A percentile compares a stretch with the other conserved stretches of the same genome.
Evolutionary conservation across 2,888 invertebrate genomes (phyloP).

Genomic region (Lithophane semibrunnea): DNA sequence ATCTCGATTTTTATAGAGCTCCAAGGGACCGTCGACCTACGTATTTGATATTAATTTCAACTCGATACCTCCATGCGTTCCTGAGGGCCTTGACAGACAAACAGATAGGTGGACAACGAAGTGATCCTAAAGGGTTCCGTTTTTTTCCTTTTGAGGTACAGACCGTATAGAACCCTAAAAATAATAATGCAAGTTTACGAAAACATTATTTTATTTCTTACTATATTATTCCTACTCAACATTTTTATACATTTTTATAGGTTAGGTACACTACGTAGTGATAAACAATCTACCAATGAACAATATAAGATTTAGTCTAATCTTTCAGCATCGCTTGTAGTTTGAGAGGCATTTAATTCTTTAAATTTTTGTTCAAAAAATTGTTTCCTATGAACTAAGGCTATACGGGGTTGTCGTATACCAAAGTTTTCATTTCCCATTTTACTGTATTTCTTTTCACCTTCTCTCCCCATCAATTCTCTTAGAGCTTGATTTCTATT

Average conservation of each 20-base stretch:
- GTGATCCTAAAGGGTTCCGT: too few relatives aligned
- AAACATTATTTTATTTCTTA: slow-evolving; percentile 29
- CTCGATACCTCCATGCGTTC: too few relatives aligned
- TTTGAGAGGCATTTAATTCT: slow-evolving; percentile 67
- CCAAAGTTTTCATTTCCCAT: slow-evolving; percentile 93
- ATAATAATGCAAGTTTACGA: slow-evolving; percentile 5
- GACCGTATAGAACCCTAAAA: not conserved
- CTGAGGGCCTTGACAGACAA: too few relatives aligned
- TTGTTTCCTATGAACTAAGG: slow-evolving; percentile 92
- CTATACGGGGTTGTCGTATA: slow-evolving; percentile 92
- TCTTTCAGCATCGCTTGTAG: slow-evolving; percentile 24
- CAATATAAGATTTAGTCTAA: slow-evolving; percentile 15
- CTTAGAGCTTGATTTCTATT: slow-evolving; percentile 94
- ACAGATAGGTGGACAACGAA: too few relatives aligned
- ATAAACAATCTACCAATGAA: slow-evolving; percentile 7
- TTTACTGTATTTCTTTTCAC: slow-evolving; percentile 91
- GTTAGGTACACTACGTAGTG: not conserved
- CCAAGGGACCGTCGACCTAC: too few relatives aligned
- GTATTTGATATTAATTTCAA: too few relatives aligned
- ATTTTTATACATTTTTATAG: slow-evolving; percentile 3
- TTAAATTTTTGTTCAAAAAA: slow-evolving; percentile 91
- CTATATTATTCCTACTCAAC: slow-evolving; percentile 7
- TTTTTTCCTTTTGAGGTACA: too few relatives aligned
- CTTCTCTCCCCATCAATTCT: slow-evolving; percentile 91
- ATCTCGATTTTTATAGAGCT: too few relatives aligned